These are phyloP conservation scores for Lontra canadensis DNA, from an alignment of 2,113 vertebrate species.

Conservation along the genomic window DNA sequence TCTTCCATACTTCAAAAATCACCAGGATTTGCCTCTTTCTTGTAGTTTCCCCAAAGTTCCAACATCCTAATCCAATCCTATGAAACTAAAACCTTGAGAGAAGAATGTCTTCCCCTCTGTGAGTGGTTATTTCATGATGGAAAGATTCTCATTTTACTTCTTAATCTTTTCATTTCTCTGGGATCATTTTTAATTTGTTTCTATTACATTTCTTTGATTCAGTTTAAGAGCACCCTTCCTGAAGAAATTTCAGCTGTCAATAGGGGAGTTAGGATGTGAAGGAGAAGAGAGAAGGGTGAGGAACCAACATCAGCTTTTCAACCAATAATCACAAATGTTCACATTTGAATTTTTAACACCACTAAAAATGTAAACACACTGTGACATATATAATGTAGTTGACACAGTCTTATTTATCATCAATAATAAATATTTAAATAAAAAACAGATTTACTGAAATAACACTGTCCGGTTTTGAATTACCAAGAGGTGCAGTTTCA, in stretches of 20 bases:
- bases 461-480: neutral
- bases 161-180: neutral
- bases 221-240: neutral
- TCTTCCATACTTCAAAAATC: neutral
- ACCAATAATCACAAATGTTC: neutral
- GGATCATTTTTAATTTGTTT: neutral
- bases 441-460: neutral
- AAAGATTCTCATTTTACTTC: neutral
- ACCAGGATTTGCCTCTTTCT: neutral
- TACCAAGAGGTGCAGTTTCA: neutral
- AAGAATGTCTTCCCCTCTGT: neutral
- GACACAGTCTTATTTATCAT: neutral
- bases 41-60: neutral
- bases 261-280: neutral
- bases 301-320: neutral
- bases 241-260: neutral
- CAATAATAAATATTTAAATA: neutral
- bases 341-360: neutral
- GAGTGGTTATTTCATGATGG: neutral
- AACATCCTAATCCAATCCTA: neutral
- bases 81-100: neutral
- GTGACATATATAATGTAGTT: neutral
- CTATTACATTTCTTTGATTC: neutral
- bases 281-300: neutral
- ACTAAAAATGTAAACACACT: neutral